These are phyloP conservation scores for Emydura subglobosa DNA, from an alignment of 2,113 vertebrate genomes.

Conservation along the genomic window DNA sequence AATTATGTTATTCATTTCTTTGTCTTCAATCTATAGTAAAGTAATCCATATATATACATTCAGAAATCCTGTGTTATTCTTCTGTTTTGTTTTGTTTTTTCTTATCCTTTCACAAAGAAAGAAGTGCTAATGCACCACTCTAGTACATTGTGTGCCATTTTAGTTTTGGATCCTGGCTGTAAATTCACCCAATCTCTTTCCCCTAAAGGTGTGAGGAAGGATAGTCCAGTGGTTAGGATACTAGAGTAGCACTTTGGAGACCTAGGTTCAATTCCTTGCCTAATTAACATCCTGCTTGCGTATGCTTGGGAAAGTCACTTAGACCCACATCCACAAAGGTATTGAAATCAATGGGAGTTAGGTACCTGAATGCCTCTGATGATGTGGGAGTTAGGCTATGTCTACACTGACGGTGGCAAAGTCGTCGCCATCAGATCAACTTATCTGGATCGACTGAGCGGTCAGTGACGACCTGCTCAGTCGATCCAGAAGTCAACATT, in stretches of 20 bases:
- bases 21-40: fast-evolving
- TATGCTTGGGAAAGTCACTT: not conserved
- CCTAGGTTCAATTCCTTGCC: not conserved
- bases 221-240: not conserved
- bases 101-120: not conserved
- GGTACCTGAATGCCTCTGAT: too few relatives aligned
- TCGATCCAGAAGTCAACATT: too few relatives aligned
- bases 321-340: too few relatives aligned
- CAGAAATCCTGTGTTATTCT: not conserved
- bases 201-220: not conserved
- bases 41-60: not conserved
- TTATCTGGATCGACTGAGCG: too few relatives aligned
- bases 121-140: not conserved
- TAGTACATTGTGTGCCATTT: not conserved
- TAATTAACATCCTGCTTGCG: not conserved
- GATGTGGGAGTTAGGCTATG: too few relatives aligned
- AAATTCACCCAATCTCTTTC: not conserved
- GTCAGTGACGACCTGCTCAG: too few relatives aligned
- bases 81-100: not conserved
- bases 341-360: too few relatives aligned
- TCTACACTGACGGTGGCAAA: too few relatives aligned
- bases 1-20: not conserved
- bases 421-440: too few relatives aligned
- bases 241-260: not conserved
- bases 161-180: not conserved